Percentiles rank a stretch among this genome's conserved stretches.
phyloP scores from a whole-genome alignment of 2,113 vertebrate genomes.

The Rhinogobius similis region DNA sequence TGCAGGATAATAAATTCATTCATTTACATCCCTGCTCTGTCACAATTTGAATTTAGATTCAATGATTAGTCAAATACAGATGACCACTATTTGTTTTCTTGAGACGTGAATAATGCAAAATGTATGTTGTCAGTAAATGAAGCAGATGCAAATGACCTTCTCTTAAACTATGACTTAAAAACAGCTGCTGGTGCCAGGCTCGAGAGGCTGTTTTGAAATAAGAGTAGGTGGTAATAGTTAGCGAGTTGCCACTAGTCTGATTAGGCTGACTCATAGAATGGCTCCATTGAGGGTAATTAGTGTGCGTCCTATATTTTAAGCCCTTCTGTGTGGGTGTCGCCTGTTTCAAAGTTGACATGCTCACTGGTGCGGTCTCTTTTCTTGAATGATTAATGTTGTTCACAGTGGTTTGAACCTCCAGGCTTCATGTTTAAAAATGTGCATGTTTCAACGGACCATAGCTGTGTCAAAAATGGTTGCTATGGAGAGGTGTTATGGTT shows the following conservation, averaged over 20 bases:
- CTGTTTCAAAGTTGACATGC: conserved; percentile 18
- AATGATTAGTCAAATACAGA: too few species aligned
- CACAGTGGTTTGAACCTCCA: conserved; percentile 11
- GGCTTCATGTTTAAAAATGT: conserved; percentile 12
- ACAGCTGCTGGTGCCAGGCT: conserved; percentile 5
- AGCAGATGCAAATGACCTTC: not conserved
- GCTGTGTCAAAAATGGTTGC: not conserved
- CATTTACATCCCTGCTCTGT: not conserved
- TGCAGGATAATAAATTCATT: too few species aligned
- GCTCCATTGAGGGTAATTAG: conserved; percentile 29
- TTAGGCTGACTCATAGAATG: conserved; percentile 33
- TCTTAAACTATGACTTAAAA: not conserved
- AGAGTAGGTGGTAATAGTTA: conserved; percentile 39
- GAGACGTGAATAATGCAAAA: not conserved
- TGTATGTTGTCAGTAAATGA: not conserved
- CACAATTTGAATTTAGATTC: not conserved
- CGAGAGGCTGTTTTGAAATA: conserved; percentile 17
- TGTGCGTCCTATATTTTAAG: conserved; percentile 13
- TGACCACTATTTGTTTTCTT: too few species aligned
- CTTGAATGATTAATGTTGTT: conserved; percentile 31
- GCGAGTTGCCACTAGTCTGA: conserved; percentile 41
- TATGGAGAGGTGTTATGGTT: not conserved
- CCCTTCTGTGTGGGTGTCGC: conserved; percentile 1
- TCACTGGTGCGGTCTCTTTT: not conserved
- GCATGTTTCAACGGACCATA: conserved; percentile 28